A percentile compares a stretch with the other conserved stretches of the same genome.
These are phyloP conservation scores for Gisinianus flammeolus DNA, from an alignment of 2,888 invertebrate species.

Conservation along the genomic window DNA sequence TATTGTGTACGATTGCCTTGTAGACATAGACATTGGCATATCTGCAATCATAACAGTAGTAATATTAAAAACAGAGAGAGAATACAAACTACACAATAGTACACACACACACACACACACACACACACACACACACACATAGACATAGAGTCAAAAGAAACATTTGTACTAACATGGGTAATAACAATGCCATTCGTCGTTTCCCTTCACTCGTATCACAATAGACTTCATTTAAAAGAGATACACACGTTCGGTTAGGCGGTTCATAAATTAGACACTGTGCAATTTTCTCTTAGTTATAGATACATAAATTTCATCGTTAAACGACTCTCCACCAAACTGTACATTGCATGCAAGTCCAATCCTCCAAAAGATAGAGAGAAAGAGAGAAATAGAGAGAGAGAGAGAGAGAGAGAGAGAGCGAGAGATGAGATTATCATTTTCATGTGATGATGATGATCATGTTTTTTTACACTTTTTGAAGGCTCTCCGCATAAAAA, in stretches of 20 bases:
- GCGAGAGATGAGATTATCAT: constrained; percentile 24
- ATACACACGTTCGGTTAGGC: constrained; percentile 34
- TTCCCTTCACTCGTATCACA: constrained; percentile 30
- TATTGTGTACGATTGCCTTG: not conserved
- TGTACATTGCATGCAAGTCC: constrained; percentile 9
- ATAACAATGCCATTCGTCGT: constrained; percentile 35
- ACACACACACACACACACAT: not conserved
- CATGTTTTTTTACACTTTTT: constrained; percentile 27
- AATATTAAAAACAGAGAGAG: constrained; percentile 6
- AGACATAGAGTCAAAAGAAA: not conserved
- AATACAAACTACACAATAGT: constrained; percentile 1
- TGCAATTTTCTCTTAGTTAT: constrained; percentile 38
- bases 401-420: no score
- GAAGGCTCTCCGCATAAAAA: constrained; percentile 26
- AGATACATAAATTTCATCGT: constrained; percentile 34
- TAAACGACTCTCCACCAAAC: constrained; percentile 36
- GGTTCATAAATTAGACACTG: constrained; percentile 32
- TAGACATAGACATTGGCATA: constrained; percentile 20
- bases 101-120: not conserved
- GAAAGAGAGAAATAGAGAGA: not conserved
- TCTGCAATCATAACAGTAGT: constrained; percentile 35
- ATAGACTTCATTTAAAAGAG: constrained; percentile 39
- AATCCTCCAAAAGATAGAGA: no score
- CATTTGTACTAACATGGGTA: constrained; percentile 20
- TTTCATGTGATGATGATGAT: not conserved